Conservation (phyloP, 2,888 invertebrate species). For the Pterobdella sp. region DNA sequence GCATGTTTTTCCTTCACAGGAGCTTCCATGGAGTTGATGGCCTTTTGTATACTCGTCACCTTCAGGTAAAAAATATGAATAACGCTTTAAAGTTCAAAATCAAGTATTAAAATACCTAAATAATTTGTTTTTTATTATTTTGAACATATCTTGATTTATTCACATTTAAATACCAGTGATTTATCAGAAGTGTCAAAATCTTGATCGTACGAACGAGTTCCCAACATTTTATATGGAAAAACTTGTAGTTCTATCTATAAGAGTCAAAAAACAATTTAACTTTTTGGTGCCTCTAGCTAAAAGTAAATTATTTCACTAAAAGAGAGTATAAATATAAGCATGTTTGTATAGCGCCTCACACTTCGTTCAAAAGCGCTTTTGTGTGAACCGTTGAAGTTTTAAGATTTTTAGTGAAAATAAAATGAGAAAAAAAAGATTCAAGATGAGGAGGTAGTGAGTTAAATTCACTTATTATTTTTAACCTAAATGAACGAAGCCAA, state of each 20-base stretch:
- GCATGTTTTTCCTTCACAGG: conserved; percentile 98
- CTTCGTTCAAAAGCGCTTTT: too few species aligned
- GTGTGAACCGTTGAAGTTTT: too few species aligned
- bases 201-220: not conserved
- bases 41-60: conserved; percentile 82
- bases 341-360: too few species aligned
- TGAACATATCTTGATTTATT: not conserved
- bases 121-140: not conserved
- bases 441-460: too few species aligned
- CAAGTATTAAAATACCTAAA: not conserved
- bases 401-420: too few species aligned
- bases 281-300: too few species aligned
- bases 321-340: too few species aligned
- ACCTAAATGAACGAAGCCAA: too few species aligned
- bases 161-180: not conserved
- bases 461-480: too few species aligned
- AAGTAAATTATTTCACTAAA: too few species aligned
- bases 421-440: too few species aligned
- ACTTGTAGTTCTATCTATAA: not conserved
- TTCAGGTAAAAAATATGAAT: conserved; percentile 52
- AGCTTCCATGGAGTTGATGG: conserved; percentile 79
- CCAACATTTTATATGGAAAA: not conserved
- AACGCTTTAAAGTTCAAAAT: not conserved
- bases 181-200: not conserved
- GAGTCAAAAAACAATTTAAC: too few species aligned